Conservation (phyloP, 2,113 vertebrate genomes). For the Callithrix jacchus region DNA sequence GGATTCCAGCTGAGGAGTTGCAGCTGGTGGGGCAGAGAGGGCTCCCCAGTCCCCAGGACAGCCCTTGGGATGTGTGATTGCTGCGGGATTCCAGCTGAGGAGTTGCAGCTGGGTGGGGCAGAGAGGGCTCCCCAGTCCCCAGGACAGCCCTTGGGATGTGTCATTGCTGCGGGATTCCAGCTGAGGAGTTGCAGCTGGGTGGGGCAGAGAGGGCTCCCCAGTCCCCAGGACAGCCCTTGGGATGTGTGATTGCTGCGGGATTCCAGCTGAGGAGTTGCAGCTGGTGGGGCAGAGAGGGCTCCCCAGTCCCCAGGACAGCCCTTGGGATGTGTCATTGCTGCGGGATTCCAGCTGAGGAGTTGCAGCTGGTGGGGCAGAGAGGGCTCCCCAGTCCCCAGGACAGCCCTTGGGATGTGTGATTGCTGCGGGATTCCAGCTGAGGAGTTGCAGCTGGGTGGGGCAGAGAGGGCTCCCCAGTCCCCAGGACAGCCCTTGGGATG, state of each 20-base stretch:
- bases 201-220: background rate
- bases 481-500: background rate
- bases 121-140: rapidly evolving
- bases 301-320: rapidly evolving
- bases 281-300: background rate
- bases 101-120: too few relatives aligned
- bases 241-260: rapidly evolving
- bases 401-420: background rate
- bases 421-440: background rate
- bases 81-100: background rate
- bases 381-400: rapidly evolving
- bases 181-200: too few relatives aligned
- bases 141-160: background rate
- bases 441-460: too few relatives aligned
- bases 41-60: rapidly evolving
- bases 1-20: background rate
- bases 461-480: rapidly evolving
- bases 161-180: background rate
- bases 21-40: background rate
- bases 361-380: background rate
- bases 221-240: background rate
- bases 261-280: background rate
- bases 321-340: background rate
- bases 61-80: background rate
- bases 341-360: background rate